Percentiles rank a stretch among this genome's conserved stretches.
Conservation (phyloP, 1,140 invertebrate genomes). For the Drosophila truncata region DNA sequence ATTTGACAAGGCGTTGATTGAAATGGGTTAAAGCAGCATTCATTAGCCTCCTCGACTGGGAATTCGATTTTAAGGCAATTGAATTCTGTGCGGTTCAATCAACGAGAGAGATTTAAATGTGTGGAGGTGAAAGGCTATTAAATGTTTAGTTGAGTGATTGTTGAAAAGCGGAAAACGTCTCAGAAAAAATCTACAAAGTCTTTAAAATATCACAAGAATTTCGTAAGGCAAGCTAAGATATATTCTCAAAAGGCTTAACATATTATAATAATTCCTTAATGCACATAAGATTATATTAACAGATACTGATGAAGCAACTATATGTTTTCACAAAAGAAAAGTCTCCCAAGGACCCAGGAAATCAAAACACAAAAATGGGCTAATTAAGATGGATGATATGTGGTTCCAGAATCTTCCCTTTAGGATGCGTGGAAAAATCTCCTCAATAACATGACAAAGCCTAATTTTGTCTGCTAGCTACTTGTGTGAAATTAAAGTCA, state of each 20-base stretch:
- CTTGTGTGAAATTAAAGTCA: constrained; percentile 30
- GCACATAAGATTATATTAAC: no score
- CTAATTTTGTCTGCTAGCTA: neutral
- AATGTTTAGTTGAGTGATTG: constrained; percentile 11
- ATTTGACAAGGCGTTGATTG: constrained; percentile 73
- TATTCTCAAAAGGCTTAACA: no score
- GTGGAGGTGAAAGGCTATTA: constrained; percentile 9
- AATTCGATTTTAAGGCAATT: constrained; percentile 54
- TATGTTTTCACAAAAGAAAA: neutral
- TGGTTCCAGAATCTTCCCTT: constrained; percentile 7
- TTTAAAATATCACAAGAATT: neutral
- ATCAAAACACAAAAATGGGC: constrained; percentile 8
- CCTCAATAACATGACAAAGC: constrained; percentile 25
- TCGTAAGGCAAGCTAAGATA: no score
- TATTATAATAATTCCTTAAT: no score
- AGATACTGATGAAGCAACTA: neutral
- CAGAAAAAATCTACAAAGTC: neutral
- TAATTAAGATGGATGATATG: constrained; percentile 32
- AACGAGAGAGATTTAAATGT: constrained; percentile 44
- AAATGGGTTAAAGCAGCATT: constrained; percentile 71
- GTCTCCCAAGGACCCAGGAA: neutral
- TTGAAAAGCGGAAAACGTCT: neutral
- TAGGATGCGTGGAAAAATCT: constrained; percentile 25
- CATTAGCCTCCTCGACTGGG: constrained; percentile 42
- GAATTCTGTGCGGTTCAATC: constrained; percentile 59